Evolutionary conservation across 1,140 invertebrate species (phyloP).

Genomic region (Bombus terrestris): DNA sequence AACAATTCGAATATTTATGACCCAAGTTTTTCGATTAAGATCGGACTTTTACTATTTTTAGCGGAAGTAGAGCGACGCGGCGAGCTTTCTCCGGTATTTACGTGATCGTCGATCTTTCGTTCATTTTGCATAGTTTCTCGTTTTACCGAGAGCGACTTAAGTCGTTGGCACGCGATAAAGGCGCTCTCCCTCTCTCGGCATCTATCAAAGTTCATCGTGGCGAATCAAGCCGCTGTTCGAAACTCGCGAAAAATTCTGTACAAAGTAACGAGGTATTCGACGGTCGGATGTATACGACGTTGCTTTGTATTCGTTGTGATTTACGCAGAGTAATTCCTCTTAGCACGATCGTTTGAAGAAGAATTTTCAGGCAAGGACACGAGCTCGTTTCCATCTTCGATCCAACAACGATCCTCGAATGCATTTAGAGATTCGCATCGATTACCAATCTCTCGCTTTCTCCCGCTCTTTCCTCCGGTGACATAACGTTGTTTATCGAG

Average conservation of each 20-base stretch:
- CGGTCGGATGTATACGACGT: not conserved
- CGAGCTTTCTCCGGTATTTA: not conserved
- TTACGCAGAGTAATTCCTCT: not conserved
- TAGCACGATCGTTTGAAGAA: not conserved
- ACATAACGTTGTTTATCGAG: not conserved
- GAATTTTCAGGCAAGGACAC: not conserved
- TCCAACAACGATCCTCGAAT: not conserved
- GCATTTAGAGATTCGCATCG: not conserved
- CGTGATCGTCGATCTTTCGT: not conserved
- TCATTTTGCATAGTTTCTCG: slow-evolving; percentile 1
- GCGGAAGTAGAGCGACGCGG: not conserved
- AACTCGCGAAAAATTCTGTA: not conserved
- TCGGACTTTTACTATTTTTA: not conserved
- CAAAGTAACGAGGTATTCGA: too few species aligned
- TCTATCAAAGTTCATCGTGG: not conserved
- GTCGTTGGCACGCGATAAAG: not conserved
- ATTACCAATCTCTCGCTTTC: slow-evolving; percentile 15
- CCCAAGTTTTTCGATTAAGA: not conserved
- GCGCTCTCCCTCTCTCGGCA: not conserved
- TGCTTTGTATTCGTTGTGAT: not conserved
- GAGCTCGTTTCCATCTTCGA: not conserved
- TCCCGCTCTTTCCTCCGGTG: not conserved
- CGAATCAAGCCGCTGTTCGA: not conserved
- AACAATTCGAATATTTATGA: not conserved
- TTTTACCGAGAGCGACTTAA: not conserved